Base-by-base conservation (phyloP, 2,797 vertebrate species). In the Chaetophractus vellerosus region DNA sequence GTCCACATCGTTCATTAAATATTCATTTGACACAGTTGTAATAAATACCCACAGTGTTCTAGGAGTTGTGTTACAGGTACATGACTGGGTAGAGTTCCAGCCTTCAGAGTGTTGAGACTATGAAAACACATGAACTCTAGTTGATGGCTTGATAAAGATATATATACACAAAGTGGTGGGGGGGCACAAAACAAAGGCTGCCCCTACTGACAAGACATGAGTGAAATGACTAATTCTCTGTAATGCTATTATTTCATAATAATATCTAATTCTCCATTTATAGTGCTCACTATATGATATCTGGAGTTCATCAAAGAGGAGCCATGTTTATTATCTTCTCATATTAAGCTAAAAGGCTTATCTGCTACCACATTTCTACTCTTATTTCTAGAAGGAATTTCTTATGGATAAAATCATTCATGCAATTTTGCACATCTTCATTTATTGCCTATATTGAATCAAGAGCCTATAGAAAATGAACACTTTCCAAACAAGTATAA, bases 271-370 rank as follows among this genome's bases (percentile, higher is more conserved):
- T 66, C 7, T 48, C 16, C 87, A 63, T 92, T 84, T 78, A 74
- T 41, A 28, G 16, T 66, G 41, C 88, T 82, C 21, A 55, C 16
- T n/a, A 38, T 4, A 68, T 33, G 78, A 45, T 38, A 14, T 36
- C 85, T 9, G 14, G n/a, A 41, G 75, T 59, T 92, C 52, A 71
- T 64, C 64, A 59, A 88, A 38, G 31, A 81, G n/a, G 69, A 79
- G 45, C 69, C 74, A 88, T 92, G 69, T 79, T 69, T 16, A 78
- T 64, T 84, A 74, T 83, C 74, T 92, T 93, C n/a, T 74, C 50
- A 68, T 24, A 75, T 86, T 88, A 90, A 88, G 33, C 45, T 59
- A 66, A 88, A 94, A 69, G 45, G 23, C 74, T 82, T 82, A 21
- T 88, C n/a, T 48, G 33, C 61, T 33, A 71, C 5, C 15, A 79